Evolutionary conservation across 2,113 vertebrate species (phyloP), one percentile per base, ranked within the genome.

Genomic region (Seriola rivoliana): DNA sequence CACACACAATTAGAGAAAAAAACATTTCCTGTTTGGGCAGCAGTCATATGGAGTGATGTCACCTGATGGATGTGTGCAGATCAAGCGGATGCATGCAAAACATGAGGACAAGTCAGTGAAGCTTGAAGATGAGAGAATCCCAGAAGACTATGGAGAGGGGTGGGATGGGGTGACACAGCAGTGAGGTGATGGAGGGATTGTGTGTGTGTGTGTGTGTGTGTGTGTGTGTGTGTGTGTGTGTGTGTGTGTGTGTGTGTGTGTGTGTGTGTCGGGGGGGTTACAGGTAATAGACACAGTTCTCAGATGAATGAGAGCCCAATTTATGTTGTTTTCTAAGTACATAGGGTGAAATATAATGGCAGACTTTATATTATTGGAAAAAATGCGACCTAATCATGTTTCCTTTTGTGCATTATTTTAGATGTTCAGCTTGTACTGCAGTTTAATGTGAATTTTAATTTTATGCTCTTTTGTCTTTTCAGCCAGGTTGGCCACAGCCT

Each of bases 41-140:
- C 40, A 21, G 10, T 46, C 38, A 42, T 32, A 25, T 32, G 50
- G 44, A 71, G 62, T 21, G 79, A 80, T 71, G 67, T 82, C 75
- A 75, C 54, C 71, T 86, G 78, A 72, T 74, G 71, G 66, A 55
- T 50, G 65, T 67, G 71, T 50, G 42, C 8, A 4, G 11, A 54
- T 77, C 71, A 80, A 42, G 34, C n/a, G 19, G 58, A 36, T 29
- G 29, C 29, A 66, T 59, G 62, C 21, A 46, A 71, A 50, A 57
- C n/a, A 1, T 69, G 64, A 72, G 71, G 50, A 72, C 12, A 73
- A 88, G 78, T 65, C 57, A 73, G 42, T 38, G 71, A 83, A 67
- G 69, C 69, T 21, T 80, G 58, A 84, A 48, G 21, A 83, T 71
- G 62, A 58, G 59, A 85, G 50, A 74, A 73, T 79, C 58, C 25